A percentile compares a stretch with the other conserved stretches of the same genome.
phyloP scores from a whole-genome alignment of 2,113 vertebrate species.

The Saccopteryx leptura region DNA sequence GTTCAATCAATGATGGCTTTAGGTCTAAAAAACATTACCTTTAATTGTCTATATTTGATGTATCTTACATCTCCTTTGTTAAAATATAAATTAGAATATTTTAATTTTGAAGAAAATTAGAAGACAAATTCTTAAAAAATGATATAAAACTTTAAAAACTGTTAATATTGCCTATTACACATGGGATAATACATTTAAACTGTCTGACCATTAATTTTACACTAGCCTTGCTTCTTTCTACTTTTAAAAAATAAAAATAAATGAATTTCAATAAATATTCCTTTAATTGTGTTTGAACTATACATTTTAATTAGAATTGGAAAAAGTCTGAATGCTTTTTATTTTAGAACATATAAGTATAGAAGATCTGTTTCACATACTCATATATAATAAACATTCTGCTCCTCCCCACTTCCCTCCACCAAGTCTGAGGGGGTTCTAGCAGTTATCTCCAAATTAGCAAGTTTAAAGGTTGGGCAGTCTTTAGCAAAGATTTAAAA shows the following conservation, averaged over 20 bases:
- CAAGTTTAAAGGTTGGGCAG: conserved; percentile 54
- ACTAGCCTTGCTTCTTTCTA: conserved; percentile 59
- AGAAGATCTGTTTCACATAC: conserved; percentile 46
- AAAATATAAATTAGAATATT: conserved; percentile 77
- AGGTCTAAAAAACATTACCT: conserved; percentile 82
- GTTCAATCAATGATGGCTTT: conserved; percentile 85
- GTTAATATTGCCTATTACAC: conserved; percentile 56
- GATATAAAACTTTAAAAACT: conserved; percentile 72
- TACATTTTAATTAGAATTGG: conserved; percentile 52
- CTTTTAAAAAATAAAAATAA: conserved; percentile 63
- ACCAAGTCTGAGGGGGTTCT: conserved; percentile 39
- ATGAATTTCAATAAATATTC: conserved; percentile 58
- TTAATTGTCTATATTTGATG: conserved; percentile 77
- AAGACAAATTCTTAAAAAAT: conserved; percentile 74
- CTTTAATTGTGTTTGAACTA: conserved; percentile 56
- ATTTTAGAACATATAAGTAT: conserved; percentile 51
- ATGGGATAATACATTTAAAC: conserved; percentile 66
- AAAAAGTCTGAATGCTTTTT: conserved; percentile 56
- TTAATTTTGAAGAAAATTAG: conserved; percentile 77
- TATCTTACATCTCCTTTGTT: conserved; percentile 81
- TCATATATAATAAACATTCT: conserved; percentile 47
- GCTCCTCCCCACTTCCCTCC: not conserved
- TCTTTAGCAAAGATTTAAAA: conserved; percentile 56
- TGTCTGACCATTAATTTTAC: conserved; percentile 59
- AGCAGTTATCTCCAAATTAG: conserved; percentile 52